Percentiles rank a stretch among this genome's conserved stretches.
phyloP scores from a whole-genome alignment of 1,140 invertebrate species.

The Ceratitis capitata region DNA sequence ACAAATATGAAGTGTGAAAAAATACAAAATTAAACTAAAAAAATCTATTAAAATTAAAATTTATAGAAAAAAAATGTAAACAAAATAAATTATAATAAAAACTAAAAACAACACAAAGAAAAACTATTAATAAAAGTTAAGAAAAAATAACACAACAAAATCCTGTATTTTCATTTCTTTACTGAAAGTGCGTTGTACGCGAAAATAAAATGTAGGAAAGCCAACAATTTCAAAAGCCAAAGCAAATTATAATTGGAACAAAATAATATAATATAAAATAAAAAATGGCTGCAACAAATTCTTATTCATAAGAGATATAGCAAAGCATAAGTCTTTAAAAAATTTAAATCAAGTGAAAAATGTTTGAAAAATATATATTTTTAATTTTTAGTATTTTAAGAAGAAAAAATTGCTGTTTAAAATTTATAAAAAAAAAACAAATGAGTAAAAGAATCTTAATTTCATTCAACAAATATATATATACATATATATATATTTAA shows the following conservation, averaged over 20 bases:
- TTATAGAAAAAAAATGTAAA: not conserved
- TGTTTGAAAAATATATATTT: not conserved
- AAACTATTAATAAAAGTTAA: not conserved
- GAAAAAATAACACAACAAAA: not conserved
- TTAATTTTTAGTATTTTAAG: not conserved
- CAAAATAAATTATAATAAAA: not conserved
- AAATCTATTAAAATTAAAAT: not conserved
- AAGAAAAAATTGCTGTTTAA: conserved; percentile 35
- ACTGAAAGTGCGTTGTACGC: not conserved
- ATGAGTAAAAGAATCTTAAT: conserved; percentile 26
- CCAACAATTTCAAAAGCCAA: not conserved
- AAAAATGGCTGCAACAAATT: not conserved
- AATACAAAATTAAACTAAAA: not conserved
- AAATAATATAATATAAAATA: not conserved
- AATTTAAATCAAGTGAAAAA: not conserved
- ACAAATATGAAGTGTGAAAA: not conserved
- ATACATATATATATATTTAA: conserved; percentile 26
- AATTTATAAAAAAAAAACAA: not conserved
- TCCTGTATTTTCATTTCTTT: not conserved
- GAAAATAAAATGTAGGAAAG: not conserved
- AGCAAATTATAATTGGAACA: not conserved
- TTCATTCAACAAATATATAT: conserved; percentile 2
- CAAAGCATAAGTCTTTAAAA: not conserved
- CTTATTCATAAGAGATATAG: not conserved
- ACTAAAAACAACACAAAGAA: not conserved